phyloP scores from a whole-genome alignment of 2,113 vertebrate genomes.

The Shinisaurus crocodilurus region DNA sequence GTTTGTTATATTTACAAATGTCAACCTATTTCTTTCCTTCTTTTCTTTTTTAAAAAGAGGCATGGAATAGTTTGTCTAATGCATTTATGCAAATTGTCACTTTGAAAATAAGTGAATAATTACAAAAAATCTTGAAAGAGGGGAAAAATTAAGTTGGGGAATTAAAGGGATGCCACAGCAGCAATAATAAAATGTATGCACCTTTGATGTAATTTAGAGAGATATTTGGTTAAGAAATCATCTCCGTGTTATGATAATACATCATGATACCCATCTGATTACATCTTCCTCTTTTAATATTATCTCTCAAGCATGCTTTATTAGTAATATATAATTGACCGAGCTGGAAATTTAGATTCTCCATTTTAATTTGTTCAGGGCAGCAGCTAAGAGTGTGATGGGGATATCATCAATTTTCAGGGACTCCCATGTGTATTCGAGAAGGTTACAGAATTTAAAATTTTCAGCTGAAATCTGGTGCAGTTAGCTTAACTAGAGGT shows the following conservation, averaged over 20 bases:
- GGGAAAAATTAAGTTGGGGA: constrained; percentile 33
- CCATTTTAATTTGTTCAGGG: not conserved
- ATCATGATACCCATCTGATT: not conserved
- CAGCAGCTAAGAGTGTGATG: not conserved
- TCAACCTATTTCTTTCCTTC: constrained; percentile 5
- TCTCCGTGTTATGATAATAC: not conserved
- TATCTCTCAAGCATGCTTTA: constrained; percentile 13
- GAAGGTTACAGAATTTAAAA: not conserved
- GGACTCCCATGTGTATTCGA: not conserved
- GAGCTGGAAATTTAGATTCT: not conserved
- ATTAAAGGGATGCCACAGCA: constrained; percentile 31
- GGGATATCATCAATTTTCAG: not conserved
- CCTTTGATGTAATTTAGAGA: not conserved
- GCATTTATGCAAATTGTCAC: constrained; percentile 7
- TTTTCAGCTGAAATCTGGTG: not conserved
- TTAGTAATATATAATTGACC: not conserved
- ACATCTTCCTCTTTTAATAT: not conserved
- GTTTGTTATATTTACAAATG: constrained; percentile 32
- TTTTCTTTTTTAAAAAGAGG: constrained; percentile 14
- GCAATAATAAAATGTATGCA: not conserved
- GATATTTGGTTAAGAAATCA: not conserved
- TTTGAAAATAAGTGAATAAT: constrained; percentile 18
- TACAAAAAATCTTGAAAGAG: constrained; percentile 23
- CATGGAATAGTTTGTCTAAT: constrained; percentile 25
- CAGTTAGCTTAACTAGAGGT: not conserved